Evolutionary conservation across 2,888 invertebrate genomes (phyloP), one percentile per base, ranked within the genome.

Genomic region (Microdon myrmicae): DNA sequence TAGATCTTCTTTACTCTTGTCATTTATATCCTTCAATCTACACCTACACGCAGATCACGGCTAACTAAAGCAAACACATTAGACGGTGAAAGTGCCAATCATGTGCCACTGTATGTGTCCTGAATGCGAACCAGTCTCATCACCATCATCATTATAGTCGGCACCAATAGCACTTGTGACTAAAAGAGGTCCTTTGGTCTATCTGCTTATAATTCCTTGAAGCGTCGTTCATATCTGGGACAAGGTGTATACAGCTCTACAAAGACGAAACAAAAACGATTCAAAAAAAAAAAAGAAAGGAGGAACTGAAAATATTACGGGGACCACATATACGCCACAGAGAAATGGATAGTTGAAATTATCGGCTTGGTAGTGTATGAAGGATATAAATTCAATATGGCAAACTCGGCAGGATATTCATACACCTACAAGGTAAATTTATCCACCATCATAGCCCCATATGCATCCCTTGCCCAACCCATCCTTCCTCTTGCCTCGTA

Each of bases 371-470:
- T n/a, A n/a, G n/a, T n/a, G 48, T 58, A 37, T 47, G 43, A 8
- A 29, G 55, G 55, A 55, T 38, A 54, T 45, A 64, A 64, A 64
- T 58, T 64, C 64, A 64, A 64, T 64, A 64, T 64, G 64, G 58
- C 64, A 64, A 45, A 64, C 47, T 53, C 51, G 56, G 58, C 64
- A 64, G 58, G 64, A 64, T 64, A 61, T 53, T 19, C n/a, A 44
- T 49, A 51, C 64, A 64, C 64, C 64, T 64, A 64, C 39, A 64
- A 64, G 64, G 64, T 64, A 64, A 64, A 64, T 58, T 47, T 64
- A 34, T 56, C 41, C 44, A 53, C n/a, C n/a, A n/a, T n/a, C n/a
- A n/a, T n/a, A n/a, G n/a, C n/a, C n/a, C n/a, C n/a, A n/a, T n/a
- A n/a, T n/a, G n/a, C n/a, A n/a, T n/a, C n/a, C n/a, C n/a, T n/a